Base-by-base conservation (phyloP, 2,888 invertebrate genomes). In the Sepiola atlantica region DNA sequence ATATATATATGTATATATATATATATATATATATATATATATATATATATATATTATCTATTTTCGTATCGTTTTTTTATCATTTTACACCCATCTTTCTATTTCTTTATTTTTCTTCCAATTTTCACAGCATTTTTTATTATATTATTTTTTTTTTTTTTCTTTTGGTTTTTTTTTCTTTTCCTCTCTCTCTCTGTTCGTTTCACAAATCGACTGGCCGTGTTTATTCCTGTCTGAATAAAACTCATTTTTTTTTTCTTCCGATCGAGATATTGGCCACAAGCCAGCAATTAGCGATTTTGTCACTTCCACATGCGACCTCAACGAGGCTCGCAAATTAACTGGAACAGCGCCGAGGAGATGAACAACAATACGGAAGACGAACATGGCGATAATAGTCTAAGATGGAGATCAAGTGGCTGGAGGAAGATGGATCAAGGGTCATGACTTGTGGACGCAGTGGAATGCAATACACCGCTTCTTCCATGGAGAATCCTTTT, bases 151-250 rank as follows among this genome's bases (percentile, higher is more conserved):
- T 16, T 32, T 32, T 18, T 32, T n/a, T n/a, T n/a, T n/a, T n/a
- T 77, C n/a, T n/a, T 14, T 14, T 77, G 16, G n/a, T 77, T 77
- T 77, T 45, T 8, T 45, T 2, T 45, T 45, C 8, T 45, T 8
- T 45, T 45, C 45, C 8, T 16, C 32, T 32, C 77, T n/a, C 16
- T n/a, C n/a, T 77, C 77, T 77, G n/a, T n/a, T 77, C 77, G n/a
- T 77, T 77, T 77, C n/a, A n/a, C 77, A 77, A 77, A 77, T 77
- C n/a, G 77, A 77, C 77, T n/a, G 77, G 77, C 77, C 77, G n/a
- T 77, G 77, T 77, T 77, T 77, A 77, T 77, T 77, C 77, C 77
- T 77, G 77, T 77, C 77, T 77, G 77, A 77, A 77, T 77, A 77
- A 77, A 77, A 77, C 77, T 77, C 77, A 77, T 77, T n/a, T 77